A percentile compares a stretch with the other conserved stretches of the same genome.
phyloP scores from a whole-genome alignment of 2,888 invertebrate species.

The Epinotia ramella region DNA sequence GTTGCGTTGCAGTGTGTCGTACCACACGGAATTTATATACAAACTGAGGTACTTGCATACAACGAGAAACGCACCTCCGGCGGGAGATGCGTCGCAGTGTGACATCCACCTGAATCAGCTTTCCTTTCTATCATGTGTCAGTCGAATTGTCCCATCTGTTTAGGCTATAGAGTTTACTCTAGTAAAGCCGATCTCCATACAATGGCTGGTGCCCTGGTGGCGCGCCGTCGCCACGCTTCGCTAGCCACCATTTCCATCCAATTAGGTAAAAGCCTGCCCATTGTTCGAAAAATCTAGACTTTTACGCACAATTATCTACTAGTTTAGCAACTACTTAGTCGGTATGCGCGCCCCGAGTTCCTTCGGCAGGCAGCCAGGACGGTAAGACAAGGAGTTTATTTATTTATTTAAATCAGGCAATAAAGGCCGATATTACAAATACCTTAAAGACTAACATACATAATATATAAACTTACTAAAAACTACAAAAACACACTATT shows the following conservation, averaged over 20 bases:
- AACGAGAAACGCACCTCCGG: too few species aligned
- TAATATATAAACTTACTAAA: too few species aligned
- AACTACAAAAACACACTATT: too few species aligned
- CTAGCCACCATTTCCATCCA: conserved; percentile 40
- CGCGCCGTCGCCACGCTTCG: conserved; percentile 47
- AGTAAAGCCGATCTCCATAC: conserved; percentile 51
- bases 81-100: too few species aligned
- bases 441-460: too few species aligned
- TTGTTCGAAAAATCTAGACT: conserved; percentile 39
- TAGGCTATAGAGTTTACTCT: conserved; percentile 37
- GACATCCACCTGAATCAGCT: too few species aligned
- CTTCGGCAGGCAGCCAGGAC: neutral
- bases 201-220: conserved; percentile 49
- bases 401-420: too few species aligned
- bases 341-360: neutral
- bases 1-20: too few species aligned
- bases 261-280: conserved; percentile 44
- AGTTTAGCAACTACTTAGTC: conserved; percentile 11
- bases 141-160: conserved; percentile 8
- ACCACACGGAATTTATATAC: too few species aligned
- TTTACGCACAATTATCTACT: conserved; percentile 22
- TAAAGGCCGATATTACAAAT: too few species aligned
- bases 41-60: too few species aligned
- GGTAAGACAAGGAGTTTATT: neutral
- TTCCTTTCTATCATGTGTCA: neutral